A percentile compares a stretch with the other conserved stretches of the same genome.
Evolutionary conservation across 2,113 vertebrate species (phyloP).

Genomic region (Prionailurus viverrinus): DNA sequence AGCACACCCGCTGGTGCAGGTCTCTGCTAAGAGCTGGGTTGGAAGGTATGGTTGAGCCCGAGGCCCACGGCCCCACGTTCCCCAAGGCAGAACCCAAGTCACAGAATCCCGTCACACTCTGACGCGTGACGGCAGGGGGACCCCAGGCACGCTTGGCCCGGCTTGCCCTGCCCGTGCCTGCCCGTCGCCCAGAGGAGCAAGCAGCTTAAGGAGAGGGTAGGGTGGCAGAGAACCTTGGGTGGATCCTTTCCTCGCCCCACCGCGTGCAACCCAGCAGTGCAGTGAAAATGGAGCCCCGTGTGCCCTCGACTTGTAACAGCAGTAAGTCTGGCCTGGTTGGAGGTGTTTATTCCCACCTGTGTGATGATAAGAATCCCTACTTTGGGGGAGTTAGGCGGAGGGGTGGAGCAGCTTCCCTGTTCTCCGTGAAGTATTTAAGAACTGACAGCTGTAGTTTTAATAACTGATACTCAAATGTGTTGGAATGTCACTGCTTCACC

Average conservation of each 20-base stretch:
- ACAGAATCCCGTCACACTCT: not conserved
- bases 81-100: not conserved
- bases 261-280: rapidly evolving
- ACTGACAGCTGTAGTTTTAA: not conserved
- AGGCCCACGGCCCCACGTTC: not conserved
- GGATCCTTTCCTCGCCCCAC: not conserved
- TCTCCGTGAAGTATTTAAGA: not conserved
- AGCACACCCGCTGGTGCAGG: not conserved
- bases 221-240: not conserved
- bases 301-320: not conserved
- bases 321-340: not conserved
- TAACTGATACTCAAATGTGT: not conserved
- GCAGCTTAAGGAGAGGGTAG: not conserved
- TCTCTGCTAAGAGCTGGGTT: not conserved
- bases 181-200: too few relatives aligned
- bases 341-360: not conserved
- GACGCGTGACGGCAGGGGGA: not conserved
- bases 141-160: rapidly evolving
- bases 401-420: not conserved
- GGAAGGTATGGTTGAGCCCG: not conserved
- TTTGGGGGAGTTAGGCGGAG: not conserved
- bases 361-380: not conserved
- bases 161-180: not conserved
- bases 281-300: rapidly evolving
- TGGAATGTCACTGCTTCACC: not conserved